These are phyloP conservation scores for Myopa testacea DNA, from an alignment of 2,888 invertebrate genomes.

Conservation along the genomic window DNA sequence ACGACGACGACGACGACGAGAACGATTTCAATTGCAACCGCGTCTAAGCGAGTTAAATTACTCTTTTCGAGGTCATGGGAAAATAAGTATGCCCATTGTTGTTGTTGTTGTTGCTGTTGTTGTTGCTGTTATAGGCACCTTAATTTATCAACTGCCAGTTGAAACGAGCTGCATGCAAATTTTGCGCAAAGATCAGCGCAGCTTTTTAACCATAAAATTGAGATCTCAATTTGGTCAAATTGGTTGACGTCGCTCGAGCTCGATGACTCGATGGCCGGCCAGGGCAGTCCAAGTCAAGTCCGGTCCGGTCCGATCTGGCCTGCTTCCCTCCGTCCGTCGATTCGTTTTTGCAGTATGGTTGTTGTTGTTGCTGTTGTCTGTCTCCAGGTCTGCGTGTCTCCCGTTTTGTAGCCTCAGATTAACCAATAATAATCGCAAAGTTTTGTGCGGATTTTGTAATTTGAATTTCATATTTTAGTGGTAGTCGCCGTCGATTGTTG, in stretches of 20 bases:
- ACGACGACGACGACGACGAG: background rate
- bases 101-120: slow-evolving; percentile 18
- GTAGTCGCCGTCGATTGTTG: background rate
- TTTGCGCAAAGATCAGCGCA: slow-evolving; percentile 26
- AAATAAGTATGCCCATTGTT: slow-evolving; percentile 46
- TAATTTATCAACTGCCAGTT: slow-evolving; percentile 17
- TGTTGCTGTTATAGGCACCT: slow-evolving; percentile 7
- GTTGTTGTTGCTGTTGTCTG: background rate
- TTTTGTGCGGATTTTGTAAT: slow-evolving; percentile 30
- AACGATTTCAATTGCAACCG: slow-evolving; percentile 43
- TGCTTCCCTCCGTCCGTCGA: background rate
- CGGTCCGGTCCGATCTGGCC: slow-evolving; percentile 15
- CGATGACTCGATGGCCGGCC: background rate
- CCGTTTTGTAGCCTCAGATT: background rate
- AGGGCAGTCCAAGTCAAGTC: background rate
- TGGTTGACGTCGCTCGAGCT: slow-evolving; percentile 2
- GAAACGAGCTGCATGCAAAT: slow-evolving; percentile 29
- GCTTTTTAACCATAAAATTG: slow-evolving; percentile 46
- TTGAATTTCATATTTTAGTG: slow-evolving; percentile 37
- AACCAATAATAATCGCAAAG: slow-evolving; percentile 17
- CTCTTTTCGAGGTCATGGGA: slow-evolving; percentile 65
- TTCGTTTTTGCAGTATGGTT: slow-evolving; percentile 2
- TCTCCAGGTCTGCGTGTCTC: slow-evolving; percentile 11
- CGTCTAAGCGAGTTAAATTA: slow-evolving; percentile 57
- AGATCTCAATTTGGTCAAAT: slow-evolving; percentile 49